Evolutionary conservation across 2,888 invertebrate genomes (phyloP), one percentile per base, ranked within the genome.

Genomic region (Oligia fasciuncula): DNA sequence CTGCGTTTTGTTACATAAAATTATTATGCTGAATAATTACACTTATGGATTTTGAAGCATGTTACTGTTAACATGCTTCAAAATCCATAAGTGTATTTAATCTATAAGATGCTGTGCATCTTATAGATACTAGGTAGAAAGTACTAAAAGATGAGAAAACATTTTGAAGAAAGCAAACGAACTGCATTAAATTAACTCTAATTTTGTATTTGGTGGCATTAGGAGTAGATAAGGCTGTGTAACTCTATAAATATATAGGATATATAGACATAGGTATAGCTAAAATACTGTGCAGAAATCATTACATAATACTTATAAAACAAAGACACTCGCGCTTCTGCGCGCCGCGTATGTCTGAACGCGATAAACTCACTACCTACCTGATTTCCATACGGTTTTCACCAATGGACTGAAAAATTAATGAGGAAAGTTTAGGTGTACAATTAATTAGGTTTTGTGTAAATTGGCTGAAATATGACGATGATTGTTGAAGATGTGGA

Each of bases 1-100:
- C 85, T 78, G 69, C 5, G 66, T 66, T 80, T 78, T 8, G 73
- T 87, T 79, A 77, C 60, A 75, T 86, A 74, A 76, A 60, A 40
- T 66, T 73, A 60, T 69, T 14, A 23, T 67, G 66, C 13, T 60
- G 8, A 13, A 17, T 49, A 46, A 29, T 14, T 77, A 40, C 11
- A 0, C 1, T n/a, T 11, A 5, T 4, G 46, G 17, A 23, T 71
- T 29, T 54, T 46, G 29, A 49, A 49, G 23, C 46, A 23, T 65
- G 35, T n/a, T n/a, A n/a, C n/a, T n/a, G n/a, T n/a, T n/a, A n/a
- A n/a, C n/a, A n/a, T n/a, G n/a, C n/a, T n/a, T n/a, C n/a, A n/a
- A n/a, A n/a, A n/a, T n/a, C n/a, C n/a, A n/a, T n/a, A n/a, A n/a
- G n/a, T n/a, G n/a, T n/a, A n/a, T n/a, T n/a, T n/a, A n/a, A n/a